Evolutionary conservation across 2,888 invertebrate species (phyloP).

Genomic region (Rhagium mordax): DNA sequence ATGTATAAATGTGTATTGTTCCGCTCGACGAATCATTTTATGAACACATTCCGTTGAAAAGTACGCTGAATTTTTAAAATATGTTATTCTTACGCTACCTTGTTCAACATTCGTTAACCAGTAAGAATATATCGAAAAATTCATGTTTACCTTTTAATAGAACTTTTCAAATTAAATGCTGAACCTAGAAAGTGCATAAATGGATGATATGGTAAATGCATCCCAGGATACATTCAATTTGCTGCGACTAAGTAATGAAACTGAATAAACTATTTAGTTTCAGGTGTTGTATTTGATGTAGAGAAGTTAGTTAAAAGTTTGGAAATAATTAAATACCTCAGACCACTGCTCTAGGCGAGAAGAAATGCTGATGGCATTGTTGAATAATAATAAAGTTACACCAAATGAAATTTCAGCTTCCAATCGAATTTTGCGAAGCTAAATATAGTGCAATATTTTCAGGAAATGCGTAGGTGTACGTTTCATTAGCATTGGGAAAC

Average conservation of each 20-base stretch:
- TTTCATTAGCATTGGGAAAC: conserved; percentile 40
- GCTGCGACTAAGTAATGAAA: background rate
- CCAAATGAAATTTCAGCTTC: conserved; percentile 21
- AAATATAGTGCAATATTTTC: conserved; percentile 50
- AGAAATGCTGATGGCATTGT: conserved; percentile 10
- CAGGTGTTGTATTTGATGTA: background rate
- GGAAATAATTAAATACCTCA: background rate
- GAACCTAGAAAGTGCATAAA: background rate
- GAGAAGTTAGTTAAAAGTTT: conserved; percentile 14
- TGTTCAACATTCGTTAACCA: no score
- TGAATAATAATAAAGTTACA: conserved; percentile 10
- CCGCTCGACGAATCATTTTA: no score
- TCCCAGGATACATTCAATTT: conserved; percentile 7
- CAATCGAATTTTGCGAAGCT: conserved; percentile 37
- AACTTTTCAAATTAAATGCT: background rate
- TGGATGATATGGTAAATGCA: background rate
- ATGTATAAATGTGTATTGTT: no score
- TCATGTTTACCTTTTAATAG: background rate
- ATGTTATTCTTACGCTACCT: no score
- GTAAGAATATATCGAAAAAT: background rate
- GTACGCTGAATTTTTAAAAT: no score
- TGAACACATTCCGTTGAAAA: no score
- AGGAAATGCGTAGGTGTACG: conserved; percentile 14
- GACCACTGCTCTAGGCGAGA: background rate
- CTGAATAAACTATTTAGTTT: background rate